Base-by-base conservation (phyloP, 2,888 invertebrate genomes). In the Thereva nobilitata region DNA sequence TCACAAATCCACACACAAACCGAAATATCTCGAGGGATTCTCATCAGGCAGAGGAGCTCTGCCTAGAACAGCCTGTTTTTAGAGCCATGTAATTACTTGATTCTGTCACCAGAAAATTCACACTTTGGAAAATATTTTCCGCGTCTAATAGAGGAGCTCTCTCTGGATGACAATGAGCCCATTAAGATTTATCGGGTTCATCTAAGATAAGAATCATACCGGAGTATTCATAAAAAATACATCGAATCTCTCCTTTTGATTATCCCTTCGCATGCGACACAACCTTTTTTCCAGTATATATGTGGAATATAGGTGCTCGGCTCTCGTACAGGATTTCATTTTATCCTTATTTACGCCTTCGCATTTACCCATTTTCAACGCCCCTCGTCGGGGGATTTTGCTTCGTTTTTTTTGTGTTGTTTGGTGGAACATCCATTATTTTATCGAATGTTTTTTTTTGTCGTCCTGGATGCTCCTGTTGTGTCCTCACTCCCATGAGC, bases 101-200 rank as follows among this genome's bases (percentile, higher is more conserved):
- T 12, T 47, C 47, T 12, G 10, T 47, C 12, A 5, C 12, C 5
- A 47, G 10, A 47, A 47, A 47, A n/a, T 47, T 47, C 47, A 47
- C 47, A 47, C 47, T n/a, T n/a, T 47, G 47, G 12, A 5, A n/a
- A 47, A n/a, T 23, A 23, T 23, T 23, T 23, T 23, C 23, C 23
- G 23, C 23, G 23, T 23, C 23, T 23, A 23, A 23, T 23, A 23
- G 23, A 23, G 23, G 23, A 23, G 23, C 23, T 23, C 23, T 23
- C 23, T 23, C 23, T 23, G 38, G 38, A 54, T 10, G 53, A 54
- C 35, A 54, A 54, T 54, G 53, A 40, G n/a, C 38, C 53, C 53
- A 54, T 54, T 54, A 54, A 54, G 53, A 54, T 54, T 54, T 54
- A 54, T 54, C 37, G 38, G 38, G 37, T 54, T 40, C 37, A 37